A percentile compares a stretch with the other conserved stretches of the same genome.
Conservation (phyloP, 2,113 vertebrate genomes). For the Hystrix brachyura region DNA sequence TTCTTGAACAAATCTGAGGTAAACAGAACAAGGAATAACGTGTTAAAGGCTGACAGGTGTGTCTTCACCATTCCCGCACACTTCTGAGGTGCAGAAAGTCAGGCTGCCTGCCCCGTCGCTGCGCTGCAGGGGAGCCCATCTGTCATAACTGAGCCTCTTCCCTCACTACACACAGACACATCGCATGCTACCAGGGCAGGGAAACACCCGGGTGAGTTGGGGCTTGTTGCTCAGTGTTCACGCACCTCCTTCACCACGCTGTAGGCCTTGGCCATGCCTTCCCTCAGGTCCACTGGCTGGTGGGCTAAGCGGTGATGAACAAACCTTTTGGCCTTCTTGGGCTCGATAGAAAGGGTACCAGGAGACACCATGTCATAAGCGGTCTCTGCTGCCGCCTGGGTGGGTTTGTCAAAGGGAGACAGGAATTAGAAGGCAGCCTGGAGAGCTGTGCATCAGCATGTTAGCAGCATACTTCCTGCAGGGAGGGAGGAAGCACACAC, state of each 20-base stretch:
- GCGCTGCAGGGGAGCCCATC: rapidly evolving
- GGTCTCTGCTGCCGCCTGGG: conserved; percentile 97
- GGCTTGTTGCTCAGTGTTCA: not conserved
- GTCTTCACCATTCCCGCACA: rapidly evolving
- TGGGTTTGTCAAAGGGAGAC: not conserved
- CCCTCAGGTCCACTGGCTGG: conserved; percentile 97
- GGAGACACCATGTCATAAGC: conserved; percentile 99
- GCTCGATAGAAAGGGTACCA: conserved; percentile 92
- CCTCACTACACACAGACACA: rapidly evolving
- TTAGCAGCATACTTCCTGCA: not conserved
- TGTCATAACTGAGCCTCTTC: not conserved
- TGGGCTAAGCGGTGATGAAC: conserved; percentile 95
- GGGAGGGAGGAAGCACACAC: not conserved
- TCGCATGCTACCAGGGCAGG: not conserved
- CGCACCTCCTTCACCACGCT: conserved; percentile 97
- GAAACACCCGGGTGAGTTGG: rapidly evolving
- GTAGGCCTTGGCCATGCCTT: conserved; percentile 98
- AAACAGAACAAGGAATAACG: rapidly evolving
- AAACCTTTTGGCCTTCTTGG: conserved; percentile 92
- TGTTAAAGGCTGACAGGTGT: rapidly evolving
- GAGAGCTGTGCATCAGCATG: not conserved
- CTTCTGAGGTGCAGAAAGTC: not conserved
- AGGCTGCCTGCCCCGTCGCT: rapidly evolving
- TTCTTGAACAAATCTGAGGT: not conserved
- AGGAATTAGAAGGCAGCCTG: not conserved